A percentile compares a stretch with the other conserved stretches of the same genome.
phyloP scores from a whole-genome alignment of 2,888 invertebrate species.

The Leucania comma region DNA sequence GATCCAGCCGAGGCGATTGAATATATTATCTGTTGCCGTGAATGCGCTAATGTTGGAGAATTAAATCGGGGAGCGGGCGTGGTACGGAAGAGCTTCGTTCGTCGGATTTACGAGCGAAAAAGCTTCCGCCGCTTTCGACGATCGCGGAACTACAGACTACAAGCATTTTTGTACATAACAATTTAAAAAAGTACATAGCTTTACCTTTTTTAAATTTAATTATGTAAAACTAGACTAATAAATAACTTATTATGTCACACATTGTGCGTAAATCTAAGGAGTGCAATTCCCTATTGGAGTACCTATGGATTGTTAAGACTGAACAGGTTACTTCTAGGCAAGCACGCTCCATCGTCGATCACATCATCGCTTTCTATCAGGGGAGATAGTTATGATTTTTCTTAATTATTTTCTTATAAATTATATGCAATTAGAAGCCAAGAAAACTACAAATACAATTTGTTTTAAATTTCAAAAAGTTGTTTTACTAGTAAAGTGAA shows the following conservation, averaged over 20 bases:
- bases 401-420: too few relatives aligned
- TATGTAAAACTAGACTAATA: too few relatives aligned
- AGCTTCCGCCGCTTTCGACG: constrained; percentile 77
- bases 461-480: constrained; percentile 8
- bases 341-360: too few relatives aligned
- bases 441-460: neutral
- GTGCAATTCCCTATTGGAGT: too few relatives aligned
- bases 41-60: constrained; percentile 82
- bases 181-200: constrained; percentile 46
- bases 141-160: constrained; percentile 68
- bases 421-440: neutral
- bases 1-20: constrained; percentile 75
- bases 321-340: too few relatives aligned
- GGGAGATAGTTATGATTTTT: too few relatives aligned
- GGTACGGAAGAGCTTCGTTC: constrained; percentile 75
- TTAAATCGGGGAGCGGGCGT: constrained; percentile 78
- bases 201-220: too few relatives aligned
- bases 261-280: too few relatives aligned
- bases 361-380: too few relatives aligned
- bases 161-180: constrained; percentile 70
- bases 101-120: constrained; percentile 82
- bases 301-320: too few relatives aligned
- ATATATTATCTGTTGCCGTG: constrained; percentile 80
- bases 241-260: too few relatives aligned
- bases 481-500: constrained; percentile 30